These are phyloP conservation scores for Aspidoscelis tigris DNA, from an alignment of 2,113 vertebrate genomes.

Conservation along the genomic window DNA sequence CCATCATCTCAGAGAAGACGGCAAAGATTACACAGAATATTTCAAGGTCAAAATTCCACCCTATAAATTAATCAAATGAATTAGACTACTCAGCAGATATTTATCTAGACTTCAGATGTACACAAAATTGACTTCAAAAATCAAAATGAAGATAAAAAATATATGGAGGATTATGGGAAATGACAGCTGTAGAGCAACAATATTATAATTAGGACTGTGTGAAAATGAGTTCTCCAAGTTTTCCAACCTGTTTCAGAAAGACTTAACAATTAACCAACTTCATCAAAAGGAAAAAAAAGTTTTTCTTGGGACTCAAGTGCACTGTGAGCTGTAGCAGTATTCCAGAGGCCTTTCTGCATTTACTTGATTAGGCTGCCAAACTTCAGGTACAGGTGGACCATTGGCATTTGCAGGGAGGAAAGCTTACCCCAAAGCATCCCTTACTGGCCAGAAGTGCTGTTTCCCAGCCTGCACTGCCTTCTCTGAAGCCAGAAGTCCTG, in stretches of 20 bases:
- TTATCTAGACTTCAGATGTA: slow-evolving; percentile 42
- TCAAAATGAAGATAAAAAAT: slow-evolving; percentile 22
- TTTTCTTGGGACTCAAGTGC: background rate
- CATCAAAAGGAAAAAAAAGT: background rate
- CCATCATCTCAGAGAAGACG: slow-evolving; percentile 28
- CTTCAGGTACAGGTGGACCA: too few species aligned
- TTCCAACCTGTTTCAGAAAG: background rate
- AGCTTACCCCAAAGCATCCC: too few species aligned
- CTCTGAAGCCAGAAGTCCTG: too few species aligned
- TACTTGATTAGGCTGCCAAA: too few species aligned
- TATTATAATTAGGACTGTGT: background rate
- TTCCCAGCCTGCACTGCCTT: too few species aligned
- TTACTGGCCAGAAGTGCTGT: too few species aligned
- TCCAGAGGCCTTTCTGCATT: too few species aligned
- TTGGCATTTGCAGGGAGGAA: too few species aligned
- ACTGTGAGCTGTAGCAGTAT: background rate
- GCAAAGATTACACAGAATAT: slow-evolving; percentile 38
- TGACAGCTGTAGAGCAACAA: slow-evolving; percentile 25
- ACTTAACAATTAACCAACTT: background rate
- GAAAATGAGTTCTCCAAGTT: background rate
- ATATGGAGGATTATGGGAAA: slow-evolving; percentile 2
- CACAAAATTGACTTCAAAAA: slow-evolving; percentile 37
- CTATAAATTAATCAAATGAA: slow-evolving; percentile 56
- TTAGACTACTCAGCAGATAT: slow-evolving; percentile 28
- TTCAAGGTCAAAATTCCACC: slow-evolving; percentile 53